Conservation (phyloP, 2,888 invertebrate species). For the Keiferia lycopersicella region DNA sequence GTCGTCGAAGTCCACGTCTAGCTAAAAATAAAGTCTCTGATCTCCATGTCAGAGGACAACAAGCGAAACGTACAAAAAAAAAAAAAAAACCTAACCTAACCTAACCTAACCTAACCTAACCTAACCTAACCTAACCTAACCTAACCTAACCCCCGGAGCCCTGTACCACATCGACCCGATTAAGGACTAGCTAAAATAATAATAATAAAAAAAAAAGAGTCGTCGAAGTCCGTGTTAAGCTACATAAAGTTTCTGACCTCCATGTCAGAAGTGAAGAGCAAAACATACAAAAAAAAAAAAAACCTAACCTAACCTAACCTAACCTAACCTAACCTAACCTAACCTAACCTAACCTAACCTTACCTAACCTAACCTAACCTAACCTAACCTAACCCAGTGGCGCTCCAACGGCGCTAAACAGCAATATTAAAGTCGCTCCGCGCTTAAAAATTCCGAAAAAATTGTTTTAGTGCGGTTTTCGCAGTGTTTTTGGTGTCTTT, state of each 20-base stretch:
- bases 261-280: too few species aligned
- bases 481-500: background rate
- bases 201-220: too few species aligned
- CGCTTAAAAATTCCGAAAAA: background rate
- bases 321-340: conserved; percentile 28
- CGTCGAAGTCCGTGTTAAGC: too few species aligned
- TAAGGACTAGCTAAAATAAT: too few species aligned
- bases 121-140: conserved; percentile 31
- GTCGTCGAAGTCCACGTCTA: too few species aligned
- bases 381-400: conserved; percentile 34
- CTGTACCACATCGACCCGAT: too few species aligned
- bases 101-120: conserved; percentile 29
- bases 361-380: conserved; percentile 31
- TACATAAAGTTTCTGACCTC: too few species aligned
- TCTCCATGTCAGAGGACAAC: too few species aligned
- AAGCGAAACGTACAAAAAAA: too few species aligned
- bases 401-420: background rate
- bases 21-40: too few species aligned
- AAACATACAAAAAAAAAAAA: too few species aligned
- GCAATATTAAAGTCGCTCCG: background rate
- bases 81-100: conserved; percentile 33
- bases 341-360: conserved; percentile 30
- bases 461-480: background rate
- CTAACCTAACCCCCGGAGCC: conserved; percentile 30
- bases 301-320: conserved; percentile 30